phyloP scores from a whole-genome alignment of 2,113 vertebrate species.

The Diphyllodes magnificus region DNA sequence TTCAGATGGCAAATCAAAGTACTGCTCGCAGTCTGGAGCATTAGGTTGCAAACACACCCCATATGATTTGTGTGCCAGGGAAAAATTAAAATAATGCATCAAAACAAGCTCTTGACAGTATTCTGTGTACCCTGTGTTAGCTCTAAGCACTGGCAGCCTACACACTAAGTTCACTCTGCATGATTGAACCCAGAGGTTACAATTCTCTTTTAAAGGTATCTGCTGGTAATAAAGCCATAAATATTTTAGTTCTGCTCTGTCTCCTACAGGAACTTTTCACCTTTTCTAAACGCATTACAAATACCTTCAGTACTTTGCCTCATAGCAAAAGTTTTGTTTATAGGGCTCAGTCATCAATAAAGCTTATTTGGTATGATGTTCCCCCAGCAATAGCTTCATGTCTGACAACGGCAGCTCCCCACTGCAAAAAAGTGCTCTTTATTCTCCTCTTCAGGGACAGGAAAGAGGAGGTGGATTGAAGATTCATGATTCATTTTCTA shows the following conservation, averaged over 20 bases:
- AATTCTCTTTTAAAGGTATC: background rate
- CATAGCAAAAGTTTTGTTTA: background rate
- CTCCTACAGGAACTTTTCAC: background rate
- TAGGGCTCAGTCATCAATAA: background rate
- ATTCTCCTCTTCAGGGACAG: background rate
- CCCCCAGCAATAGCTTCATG: background rate
- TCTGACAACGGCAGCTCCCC: background rate
- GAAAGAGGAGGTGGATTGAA: background rate
- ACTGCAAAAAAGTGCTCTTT: background rate
- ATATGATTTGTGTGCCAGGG: background rate
- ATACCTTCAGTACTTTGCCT: background rate
- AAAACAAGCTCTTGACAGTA: background rate
- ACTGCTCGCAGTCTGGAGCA: accelerated
- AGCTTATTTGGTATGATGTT: background rate
- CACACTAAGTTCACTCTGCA: background rate
- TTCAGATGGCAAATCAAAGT: background rate
- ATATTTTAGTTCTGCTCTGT: background rate
- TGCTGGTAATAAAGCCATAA: background rate
- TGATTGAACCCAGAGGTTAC: background rate
- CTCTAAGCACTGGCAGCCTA: background rate
- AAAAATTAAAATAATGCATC: slow-evolving; percentile 19
- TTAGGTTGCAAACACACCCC: background rate
- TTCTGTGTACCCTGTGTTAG: background rate
- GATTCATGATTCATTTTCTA: background rate
- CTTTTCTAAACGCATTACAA: background rate